Evolutionary conservation across 2,113 vertebrate genomes (phyloP).

Genomic region (Calcarius ornatus): DNA sequence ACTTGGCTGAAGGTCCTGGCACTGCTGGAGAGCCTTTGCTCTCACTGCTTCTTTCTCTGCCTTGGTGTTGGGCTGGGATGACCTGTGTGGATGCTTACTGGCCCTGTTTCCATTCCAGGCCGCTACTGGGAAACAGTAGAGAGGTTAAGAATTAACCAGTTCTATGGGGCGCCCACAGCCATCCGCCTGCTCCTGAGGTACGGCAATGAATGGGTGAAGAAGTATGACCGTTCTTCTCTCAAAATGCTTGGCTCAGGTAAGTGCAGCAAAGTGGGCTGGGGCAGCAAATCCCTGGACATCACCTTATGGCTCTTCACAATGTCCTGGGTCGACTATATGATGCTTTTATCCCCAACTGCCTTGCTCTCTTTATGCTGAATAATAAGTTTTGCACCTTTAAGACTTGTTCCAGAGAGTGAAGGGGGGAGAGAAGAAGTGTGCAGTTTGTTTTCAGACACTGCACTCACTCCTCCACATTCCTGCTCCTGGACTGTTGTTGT

Average conservation of each 20-base stretch:
- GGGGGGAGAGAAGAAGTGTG: no score
- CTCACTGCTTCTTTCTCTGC: neutral
- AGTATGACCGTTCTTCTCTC: constrained; percentile 78
- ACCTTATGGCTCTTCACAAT: neutral
- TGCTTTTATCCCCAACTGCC: no score
- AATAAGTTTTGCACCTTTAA: no score
- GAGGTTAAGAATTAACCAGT: constrained; percentile 82
- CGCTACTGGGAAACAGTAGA: constrained; percentile 84
- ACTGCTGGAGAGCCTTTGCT: neutral
- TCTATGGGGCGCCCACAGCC: constrained; percentile 81
- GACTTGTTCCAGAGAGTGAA: no score
- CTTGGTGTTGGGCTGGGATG: neutral
- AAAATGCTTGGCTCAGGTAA: constrained; percentile 79
- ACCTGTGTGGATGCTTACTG: neutral
- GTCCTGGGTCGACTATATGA: no score
- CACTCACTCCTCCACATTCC: no score
- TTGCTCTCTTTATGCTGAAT: no score
- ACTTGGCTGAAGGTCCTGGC: neutral
- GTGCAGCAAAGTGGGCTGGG: neutral
- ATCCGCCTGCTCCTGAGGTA: constrained; percentile 82
- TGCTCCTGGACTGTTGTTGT: no score
- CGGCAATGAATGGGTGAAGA: constrained; percentile 77
- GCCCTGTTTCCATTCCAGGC: constrained; percentile 48
- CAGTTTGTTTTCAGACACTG: no score
- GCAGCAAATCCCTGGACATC: neutral